Base-by-base conservation (phyloP, 2,888 invertebrate species). In the Dryadula phaetusa region DNA sequence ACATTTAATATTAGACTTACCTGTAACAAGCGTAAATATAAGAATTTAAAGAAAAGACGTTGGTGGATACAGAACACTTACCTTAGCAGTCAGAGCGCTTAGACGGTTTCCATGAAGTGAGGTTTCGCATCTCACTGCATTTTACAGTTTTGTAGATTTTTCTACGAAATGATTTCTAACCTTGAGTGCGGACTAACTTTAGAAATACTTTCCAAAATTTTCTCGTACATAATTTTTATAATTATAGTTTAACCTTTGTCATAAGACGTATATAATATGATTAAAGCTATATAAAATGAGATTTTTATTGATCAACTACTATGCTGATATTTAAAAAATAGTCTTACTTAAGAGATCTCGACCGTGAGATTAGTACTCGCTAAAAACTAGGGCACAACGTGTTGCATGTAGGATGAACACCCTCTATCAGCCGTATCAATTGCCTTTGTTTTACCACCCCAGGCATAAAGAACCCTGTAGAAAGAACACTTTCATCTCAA, bases 361-460 rank as follows among this genome's bases (percentile, higher is more conserved):
- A 56, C 52, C 34, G 40, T 37, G 40, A 61, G 32, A 64, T 70
- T 62, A 53, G 47, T 16, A 52, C 52, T 37, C 66, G 56, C 44
- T 65, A 37, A 28, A 74, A 84, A 80, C 68, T 85, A 79, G 86
- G 86, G 81, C 83, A 74, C 70, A 81, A 84, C 84, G 79, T 86
- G 85, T 83, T 86, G 85, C 85, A 75, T 76, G 68, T 73, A 69
- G 75, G 71, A 71, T 77, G 72, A 76, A 73, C 72, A 74, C 80
- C 77, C 76, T 79, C 77, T 79, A 84, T 85, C 82, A 81, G 76
- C 76, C 73, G 74, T 80, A 81, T 82, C 82, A 84, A 84, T 82
- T 82, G 77, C 78, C 77, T 81, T 86, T 86, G 85, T 87, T 82
- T 74, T 71, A 56, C 60, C 76, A 69, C 77, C 71, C 71, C 72